These are phyloP conservation scores for Gymnocheta viridis DNA, from an alignment of 2,888 invertebrate species.

Conservation along the genomic window DNA sequence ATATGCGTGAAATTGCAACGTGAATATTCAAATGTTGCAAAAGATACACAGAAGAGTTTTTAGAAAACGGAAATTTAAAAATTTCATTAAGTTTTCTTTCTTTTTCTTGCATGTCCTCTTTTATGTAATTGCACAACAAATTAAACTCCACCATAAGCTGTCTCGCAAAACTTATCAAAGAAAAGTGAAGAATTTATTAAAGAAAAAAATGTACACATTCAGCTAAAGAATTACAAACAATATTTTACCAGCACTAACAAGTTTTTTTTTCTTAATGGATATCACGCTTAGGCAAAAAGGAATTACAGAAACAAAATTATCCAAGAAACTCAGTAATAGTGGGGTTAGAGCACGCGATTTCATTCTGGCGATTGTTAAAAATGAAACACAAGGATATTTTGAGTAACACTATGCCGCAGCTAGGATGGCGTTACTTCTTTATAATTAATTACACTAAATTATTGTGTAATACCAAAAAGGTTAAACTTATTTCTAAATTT, in stretches of 20 bases:
- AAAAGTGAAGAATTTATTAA: background rate
- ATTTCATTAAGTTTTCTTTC: slow-evolving; percentile 14
- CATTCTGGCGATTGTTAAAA: too few relatives aligned
- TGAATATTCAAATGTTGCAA: background rate
- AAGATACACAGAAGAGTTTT: background rate
- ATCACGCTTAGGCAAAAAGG: background rate
- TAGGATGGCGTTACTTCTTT: too few relatives aligned
- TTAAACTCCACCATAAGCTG: background rate
- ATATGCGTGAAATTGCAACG: slow-evolving; percentile 32
- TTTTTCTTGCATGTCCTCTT: background rate
- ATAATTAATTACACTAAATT: too few relatives aligned
- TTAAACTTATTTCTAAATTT: too few relatives aligned
- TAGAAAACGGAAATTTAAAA: slow-evolving; percentile 11
- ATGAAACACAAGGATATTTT: too few relatives aligned
- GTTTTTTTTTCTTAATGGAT: background rate
- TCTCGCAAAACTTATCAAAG: background rate
- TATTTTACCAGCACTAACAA: background rate
- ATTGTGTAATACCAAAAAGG: too few relatives aligned
- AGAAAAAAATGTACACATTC: background rate
- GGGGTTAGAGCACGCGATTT: too few relatives aligned
- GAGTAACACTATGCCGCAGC: too few relatives aligned
- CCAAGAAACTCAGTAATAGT: background rate
- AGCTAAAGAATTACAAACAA: background rate
- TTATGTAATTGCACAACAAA: background rate
- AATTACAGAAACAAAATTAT: background rate